Evolutionary conservation across 2,113 vertebrate species (phyloP), one percentile per base, ranked within the genome.

Genomic region (Gnathonemus echidnorhynchus): DNA sequence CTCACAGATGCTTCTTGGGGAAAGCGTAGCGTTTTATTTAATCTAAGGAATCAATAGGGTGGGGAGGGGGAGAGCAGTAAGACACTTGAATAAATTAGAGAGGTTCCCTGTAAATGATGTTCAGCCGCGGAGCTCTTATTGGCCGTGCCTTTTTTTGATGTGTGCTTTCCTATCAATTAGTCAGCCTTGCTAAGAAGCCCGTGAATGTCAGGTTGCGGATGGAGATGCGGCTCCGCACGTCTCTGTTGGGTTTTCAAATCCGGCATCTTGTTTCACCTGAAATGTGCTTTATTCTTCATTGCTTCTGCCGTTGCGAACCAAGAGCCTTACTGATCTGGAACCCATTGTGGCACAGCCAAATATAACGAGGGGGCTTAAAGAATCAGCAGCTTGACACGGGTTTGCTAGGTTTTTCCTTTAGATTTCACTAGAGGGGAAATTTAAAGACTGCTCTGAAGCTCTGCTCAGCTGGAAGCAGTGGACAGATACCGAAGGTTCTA

Each of bases 151-250:
- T 39, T 80, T 77, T 42, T 42, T 80, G 13, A 42, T 21, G 45
- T n/a, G 21, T 85, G 83, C 19, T 85, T 85, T 85, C 83, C 83
- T 53, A 52, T 52, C 86, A 87, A 53, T 87, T 53, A 53, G 15
- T 10, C 48, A 35, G 48, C n/a, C 48, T 31, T 48, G 48, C n/a
- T 48, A 48, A 15, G 11, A 27, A 13, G 48, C n/a, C 48, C 84
- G 50, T 86, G 62, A 31, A 31, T 4, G 46, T 86, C 10, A 27
- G 84, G n/a, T 80, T 42, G 35, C 13, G 13, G 9, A 31, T 70
- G n/a, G 42, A 85, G 19, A 85, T 85, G 83, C 7, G 83, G 6
- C 48, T 27, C n/a, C 1, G 48, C 74, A 17, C 3, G 74, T 39
- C 15, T 80, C 35, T 19, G 74, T 13, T 80, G 74, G 31, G 5